Conservation (phyloP, 2,797 vertebrate species). For the Silurus lanzhouensis region DNA sequence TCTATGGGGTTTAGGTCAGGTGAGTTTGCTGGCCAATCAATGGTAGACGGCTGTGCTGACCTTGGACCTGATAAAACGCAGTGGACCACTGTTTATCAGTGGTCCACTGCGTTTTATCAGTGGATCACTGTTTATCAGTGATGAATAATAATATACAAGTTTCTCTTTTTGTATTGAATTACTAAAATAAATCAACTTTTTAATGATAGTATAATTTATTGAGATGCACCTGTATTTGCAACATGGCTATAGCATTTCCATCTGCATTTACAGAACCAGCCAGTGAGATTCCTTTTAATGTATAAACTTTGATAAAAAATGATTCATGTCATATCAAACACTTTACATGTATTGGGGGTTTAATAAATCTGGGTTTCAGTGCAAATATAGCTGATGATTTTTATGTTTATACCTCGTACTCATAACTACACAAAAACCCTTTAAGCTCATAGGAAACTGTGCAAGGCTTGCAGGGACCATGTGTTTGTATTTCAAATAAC, state of each 20-base stretch:
- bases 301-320: neutral
- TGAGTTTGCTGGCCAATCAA: no score
- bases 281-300: neutral
- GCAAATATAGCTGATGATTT: neutral
- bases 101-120: no score
- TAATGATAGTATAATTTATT: neutral
- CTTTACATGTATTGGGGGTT: neutral
- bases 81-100: no score
- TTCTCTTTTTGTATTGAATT: no score
- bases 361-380: neutral
- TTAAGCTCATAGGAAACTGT: conserved; percentile 27
- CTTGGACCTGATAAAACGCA: no score
- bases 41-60: no score
- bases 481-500: conserved; percentile 46
- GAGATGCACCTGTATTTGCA: neutral
- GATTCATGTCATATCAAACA: neutral
- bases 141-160: no score
- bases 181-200: neutral
- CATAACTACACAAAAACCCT: conserved; percentile 46
- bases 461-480: conserved; percentile 24
- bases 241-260: neutral
- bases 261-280: neutral
- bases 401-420: conserved; percentile 42
- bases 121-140: no score
- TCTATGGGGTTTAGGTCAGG: no score